Percentiles rank a stretch among this genome's conserved stretches.
These are phyloP conservation scores for Eledona agricola DNA, from an alignment of 2,888 invertebrate genomes.

Conservation along the genomic window DNA sequence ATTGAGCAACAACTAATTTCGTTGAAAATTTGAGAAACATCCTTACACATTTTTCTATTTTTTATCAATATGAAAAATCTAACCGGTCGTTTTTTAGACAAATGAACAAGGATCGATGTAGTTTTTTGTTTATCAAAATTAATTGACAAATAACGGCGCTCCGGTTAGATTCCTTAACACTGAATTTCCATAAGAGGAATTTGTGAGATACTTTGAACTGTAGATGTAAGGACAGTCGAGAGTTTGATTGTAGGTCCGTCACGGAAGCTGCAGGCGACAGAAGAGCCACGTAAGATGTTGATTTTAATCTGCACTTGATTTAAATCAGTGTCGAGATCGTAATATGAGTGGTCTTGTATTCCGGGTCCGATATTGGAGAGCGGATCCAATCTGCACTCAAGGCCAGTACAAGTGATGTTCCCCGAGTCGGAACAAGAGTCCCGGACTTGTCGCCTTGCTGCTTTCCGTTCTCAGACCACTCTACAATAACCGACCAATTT, in stretches of 20 bases:
- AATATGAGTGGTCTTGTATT: slow-evolving; percentile 34
- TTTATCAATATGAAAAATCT: too few relatives aligned
- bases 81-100: too few relatives aligned
- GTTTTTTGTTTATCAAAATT: too few relatives aligned
- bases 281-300: slow-evolving; percentile 24
- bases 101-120: too few relatives aligned
- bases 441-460: slow-evolving; percentile 30
- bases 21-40: too few relatives aligned
- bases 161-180: too few relatives aligned
- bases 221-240: slow-evolving; percentile 1
- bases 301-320: slow-evolving; percentile 49
- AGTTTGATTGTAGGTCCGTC: slow-evolving; percentile 22
- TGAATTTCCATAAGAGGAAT: too few relatives aligned
- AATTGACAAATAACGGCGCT: too few relatives aligned
- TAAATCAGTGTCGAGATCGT: slow-evolving; percentile 42
- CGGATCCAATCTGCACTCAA: slow-evolving; percentile 42
- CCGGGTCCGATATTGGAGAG: slow-evolving; percentile 38
- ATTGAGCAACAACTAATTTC: too few relatives aligned
- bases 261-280: slow-evolving; percentile 14
- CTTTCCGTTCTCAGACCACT: slow-evolving; percentile 33
- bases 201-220: too few relatives aligned
- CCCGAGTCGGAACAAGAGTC: slow-evolving; percentile 36
- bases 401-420: slow-evolving; percentile 37
- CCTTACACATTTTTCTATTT: too few relatives aligned
- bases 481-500: slow-evolving; percentile 45